Conservation (phyloP, 92 coral and sea anemone species). For the Micromussa lordhowensis region DNA sequence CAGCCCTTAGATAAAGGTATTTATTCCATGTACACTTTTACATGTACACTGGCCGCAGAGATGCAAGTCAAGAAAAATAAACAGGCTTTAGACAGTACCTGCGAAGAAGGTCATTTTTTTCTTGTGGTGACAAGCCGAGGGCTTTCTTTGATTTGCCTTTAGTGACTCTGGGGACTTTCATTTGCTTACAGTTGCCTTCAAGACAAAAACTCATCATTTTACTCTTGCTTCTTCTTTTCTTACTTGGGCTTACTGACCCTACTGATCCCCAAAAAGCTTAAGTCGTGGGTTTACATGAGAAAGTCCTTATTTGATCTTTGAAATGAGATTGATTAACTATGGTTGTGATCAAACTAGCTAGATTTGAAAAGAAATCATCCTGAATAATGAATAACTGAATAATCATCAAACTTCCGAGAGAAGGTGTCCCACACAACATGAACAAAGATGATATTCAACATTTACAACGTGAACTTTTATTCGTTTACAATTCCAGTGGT, state of each 20-base stretch:
- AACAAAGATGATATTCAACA: conserved; percentile 15
- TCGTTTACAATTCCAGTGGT: conserved; percentile 12
- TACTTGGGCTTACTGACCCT: background rate
- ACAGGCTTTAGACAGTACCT: conserved; percentile 19
- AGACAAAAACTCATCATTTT: background rate
- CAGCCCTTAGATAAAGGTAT: too few species aligned
- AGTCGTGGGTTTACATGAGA: conserved; percentile 14
- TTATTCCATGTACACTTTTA: conserved; percentile 2
- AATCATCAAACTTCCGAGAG: conserved; percentile 21
- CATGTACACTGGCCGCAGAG: conserved; percentile 13
- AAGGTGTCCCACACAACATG: conserved; percentile 19
- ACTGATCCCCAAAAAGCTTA: background rate
- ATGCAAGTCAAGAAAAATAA: conserved; percentile 23
- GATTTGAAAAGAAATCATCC: background rate
- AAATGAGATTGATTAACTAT: background rate
- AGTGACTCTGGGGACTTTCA: background rate
- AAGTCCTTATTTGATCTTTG: background rate
- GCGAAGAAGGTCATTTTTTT: background rate
- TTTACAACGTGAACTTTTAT: conserved; percentile 18
- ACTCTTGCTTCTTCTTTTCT: conserved; percentile 11
- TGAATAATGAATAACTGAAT: background rate
- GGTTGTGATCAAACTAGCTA: conserved; percentile 12
- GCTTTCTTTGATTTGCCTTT: background rate
- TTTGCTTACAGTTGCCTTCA: background rate
- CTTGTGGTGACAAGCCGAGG: conserved; percentile 3